These are phyloP conservation scores for Fratercula arctica DNA, from an alignment of 2,797 vertebrate species.

Conservation along the genomic window DNA sequence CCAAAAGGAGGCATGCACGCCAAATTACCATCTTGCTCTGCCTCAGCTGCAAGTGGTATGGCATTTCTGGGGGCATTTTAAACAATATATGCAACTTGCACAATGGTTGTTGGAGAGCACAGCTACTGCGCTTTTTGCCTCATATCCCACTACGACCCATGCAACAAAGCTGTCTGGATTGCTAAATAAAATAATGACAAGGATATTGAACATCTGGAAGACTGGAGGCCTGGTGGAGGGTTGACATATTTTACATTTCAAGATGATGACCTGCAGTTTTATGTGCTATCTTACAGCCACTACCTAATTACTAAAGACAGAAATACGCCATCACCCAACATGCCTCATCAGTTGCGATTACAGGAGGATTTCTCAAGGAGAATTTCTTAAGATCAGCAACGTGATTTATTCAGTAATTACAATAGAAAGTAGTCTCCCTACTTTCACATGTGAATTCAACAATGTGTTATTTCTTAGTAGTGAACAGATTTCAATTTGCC, in stretches of 20 bases:
- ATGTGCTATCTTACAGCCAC: neutral
- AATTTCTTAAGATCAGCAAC: neutral
- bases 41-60: neutral
- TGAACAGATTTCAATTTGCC: neutral
- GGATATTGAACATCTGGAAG: constrained; percentile 7
- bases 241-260: neutral
- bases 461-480: neutral
- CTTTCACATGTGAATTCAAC: neutral
- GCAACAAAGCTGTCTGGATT: neutral
- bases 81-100: neutral
- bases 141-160: neutral
- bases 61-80: neutral
- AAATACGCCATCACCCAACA: neutral
- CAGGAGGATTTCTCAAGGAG: neutral
- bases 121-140: neutral
- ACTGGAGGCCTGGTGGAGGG: neutral
- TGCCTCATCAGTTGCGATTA: neutral
- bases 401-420: neutral
- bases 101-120: neutral
- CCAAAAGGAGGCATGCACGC: neutral
- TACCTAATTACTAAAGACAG: neutral
- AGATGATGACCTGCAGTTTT: neutral
- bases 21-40: neutral
- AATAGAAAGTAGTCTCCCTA: neutral
- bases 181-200: neutral